These are phyloP conservation scores for Drosophila macrospina DNA, from an alignment of 2,888 invertebrate species.

Conservation along the genomic window DNA sequence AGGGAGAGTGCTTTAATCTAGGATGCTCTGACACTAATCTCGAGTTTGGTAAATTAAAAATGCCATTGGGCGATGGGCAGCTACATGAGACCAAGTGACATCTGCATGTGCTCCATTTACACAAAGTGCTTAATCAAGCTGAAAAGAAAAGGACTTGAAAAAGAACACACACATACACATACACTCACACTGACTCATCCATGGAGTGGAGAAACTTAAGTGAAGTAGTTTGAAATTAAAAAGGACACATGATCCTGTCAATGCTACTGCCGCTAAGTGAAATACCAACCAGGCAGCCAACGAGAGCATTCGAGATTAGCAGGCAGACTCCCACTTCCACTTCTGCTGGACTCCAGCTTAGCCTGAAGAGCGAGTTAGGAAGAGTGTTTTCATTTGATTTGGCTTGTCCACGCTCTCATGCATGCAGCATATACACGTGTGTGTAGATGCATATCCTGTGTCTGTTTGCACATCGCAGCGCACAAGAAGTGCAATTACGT, in stretches of 20 bases:
- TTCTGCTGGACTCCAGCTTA: slow-evolving; percentile 6
- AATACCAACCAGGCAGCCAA: slow-evolving; percentile 49
- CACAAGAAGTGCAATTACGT: slow-evolving; percentile 80
- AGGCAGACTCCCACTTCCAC: slow-evolving; percentile 5
- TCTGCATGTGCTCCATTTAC: slow-evolving; percentile 79
- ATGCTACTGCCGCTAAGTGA: slow-evolving; percentile 63
- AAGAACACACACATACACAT: slow-evolving; percentile 32
- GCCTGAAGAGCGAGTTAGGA: not conserved
- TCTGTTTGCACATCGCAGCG: slow-evolving; percentile 43
- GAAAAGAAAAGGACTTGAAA: slow-evolving; percentile 71
- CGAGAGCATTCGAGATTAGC: slow-evolving; percentile 65
- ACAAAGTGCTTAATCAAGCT: slow-evolving; percentile 82
- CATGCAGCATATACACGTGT: slow-evolving; percentile 11
- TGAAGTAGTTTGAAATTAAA: slow-evolving; percentile 80
- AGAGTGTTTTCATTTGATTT: slow-evolving; percentile 73
- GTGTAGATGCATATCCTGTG: slow-evolving; percentile 4
- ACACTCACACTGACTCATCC: slow-evolving; percentile 8
- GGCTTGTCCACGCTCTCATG: slow-evolving; percentile 31
- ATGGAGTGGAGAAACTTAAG: slow-evolving; percentile 59
- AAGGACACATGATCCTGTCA: slow-evolving; percentile 77
- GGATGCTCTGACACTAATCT: slow-evolving; percentile 18
- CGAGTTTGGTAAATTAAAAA: slow-evolving; percentile 70
- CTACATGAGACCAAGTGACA: slow-evolving; percentile 25
- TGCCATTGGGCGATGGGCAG: slow-evolving; percentile 59
- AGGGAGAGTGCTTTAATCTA: slow-evolving; percentile 4